Conservation (phyloP, 2,888 invertebrate species). For the Mesorhabditis belari region DNA sequence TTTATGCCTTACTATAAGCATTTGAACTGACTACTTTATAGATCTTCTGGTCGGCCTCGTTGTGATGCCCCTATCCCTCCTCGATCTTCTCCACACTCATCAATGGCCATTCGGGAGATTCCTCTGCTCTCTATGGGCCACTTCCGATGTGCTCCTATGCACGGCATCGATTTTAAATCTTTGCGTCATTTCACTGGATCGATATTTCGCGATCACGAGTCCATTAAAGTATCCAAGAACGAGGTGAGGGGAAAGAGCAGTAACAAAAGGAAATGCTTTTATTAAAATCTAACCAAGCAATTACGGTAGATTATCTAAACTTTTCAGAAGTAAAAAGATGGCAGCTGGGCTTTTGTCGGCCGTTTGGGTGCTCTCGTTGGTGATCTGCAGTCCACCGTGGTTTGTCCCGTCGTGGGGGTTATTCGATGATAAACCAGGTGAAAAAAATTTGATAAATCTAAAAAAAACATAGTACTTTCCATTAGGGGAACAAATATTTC, state of each 20-base stretch:
- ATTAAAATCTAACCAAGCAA: not conserved
- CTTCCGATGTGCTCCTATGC: constrained; percentile 51
- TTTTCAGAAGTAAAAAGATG: constrained; percentile 47
- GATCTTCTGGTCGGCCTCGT: constrained; percentile 53
- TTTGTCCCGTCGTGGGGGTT: constrained; percentile 51
- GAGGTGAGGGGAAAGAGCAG: constrained; percentile 23
- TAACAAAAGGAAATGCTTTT: not conserved
- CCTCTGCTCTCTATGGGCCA: constrained; percentile 49
- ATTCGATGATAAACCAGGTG: constrained; percentile 24
- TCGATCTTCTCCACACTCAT: constrained; percentile 53
- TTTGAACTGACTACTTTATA: constrained; percentile 14
- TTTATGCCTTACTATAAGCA: no score
- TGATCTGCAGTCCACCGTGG: constrained; percentile 54
- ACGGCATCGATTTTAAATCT: constrained; percentile 53
- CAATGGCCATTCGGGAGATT: constrained; percentile 48
- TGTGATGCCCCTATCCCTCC: constrained; percentile 54
- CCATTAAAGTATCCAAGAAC: constrained; percentile 53
- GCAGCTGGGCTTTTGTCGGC: constrained; percentile 50
- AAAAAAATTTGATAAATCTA: no score
- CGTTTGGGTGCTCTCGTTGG: constrained; percentile 52
- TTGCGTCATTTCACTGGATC: constrained; percentile 53
- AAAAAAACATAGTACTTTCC: no score
- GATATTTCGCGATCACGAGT: constrained; percentile 55
- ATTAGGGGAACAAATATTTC: not conserved
- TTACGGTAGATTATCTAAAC: not conserved